Evolutionary conservation across 2,797 vertebrate genomes (phyloP).

Genomic region (Poeciliopsis turneri): DNA sequence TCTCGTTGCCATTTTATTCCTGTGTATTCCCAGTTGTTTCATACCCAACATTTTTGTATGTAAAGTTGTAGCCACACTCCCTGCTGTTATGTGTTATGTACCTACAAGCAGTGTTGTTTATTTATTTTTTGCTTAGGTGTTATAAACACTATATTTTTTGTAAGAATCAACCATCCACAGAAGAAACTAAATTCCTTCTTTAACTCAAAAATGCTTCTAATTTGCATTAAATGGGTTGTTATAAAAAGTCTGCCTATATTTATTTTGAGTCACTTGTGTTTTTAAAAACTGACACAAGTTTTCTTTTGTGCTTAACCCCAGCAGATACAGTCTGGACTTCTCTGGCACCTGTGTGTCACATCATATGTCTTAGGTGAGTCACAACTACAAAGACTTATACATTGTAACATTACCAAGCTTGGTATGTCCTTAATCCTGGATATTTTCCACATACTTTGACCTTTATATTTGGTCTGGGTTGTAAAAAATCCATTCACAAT

Average conservation of each 20-base stretch:
- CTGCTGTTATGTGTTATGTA: neutral
- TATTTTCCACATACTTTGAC: slow-evolving; percentile 9
- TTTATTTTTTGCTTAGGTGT: neutral
- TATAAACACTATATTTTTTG: neutral
- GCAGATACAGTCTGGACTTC: slow-evolving; percentile 17
- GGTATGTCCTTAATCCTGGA: neutral
- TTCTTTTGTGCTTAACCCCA: slow-evolving; percentile 9
- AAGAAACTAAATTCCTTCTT: neutral
- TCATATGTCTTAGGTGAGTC: slow-evolving; percentile 36
- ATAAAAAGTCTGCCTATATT: neutral
- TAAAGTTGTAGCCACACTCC: neutral
- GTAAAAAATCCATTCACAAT: slow-evolving; percentile 20
- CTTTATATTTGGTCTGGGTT: neutral
- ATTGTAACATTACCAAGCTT: neutral
- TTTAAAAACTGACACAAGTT: neutral
- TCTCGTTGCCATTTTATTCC: neutral
- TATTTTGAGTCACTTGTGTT: neutral
- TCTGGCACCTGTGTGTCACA: slow-evolving; percentile 10
- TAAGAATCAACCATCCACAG: neutral
- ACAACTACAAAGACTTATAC: slow-evolving; percentile 12
- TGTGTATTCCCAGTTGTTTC: neutral
- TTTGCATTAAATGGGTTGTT: neutral
- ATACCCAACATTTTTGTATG: neutral
- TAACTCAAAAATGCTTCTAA: neutral
- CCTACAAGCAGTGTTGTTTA: neutral